Evolutionary conservation across 2,797 vertebrate genomes (phyloP), one percentile per base, ranked within the genome.

Genomic region (Acipenser oxyrinchus): DNA sequence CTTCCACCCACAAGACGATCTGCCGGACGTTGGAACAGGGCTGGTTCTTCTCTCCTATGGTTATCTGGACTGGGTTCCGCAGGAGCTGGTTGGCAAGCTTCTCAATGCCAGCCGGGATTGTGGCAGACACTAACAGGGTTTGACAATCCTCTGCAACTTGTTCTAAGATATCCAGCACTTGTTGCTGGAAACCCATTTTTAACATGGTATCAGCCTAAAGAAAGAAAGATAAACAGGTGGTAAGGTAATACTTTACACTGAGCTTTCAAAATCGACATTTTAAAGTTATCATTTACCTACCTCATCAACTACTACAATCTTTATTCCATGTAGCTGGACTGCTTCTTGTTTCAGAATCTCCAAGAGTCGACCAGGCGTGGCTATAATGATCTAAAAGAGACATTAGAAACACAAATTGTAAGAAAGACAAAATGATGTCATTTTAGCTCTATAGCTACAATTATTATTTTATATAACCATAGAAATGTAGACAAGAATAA

Each of bases 141-240:
- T 99, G 97, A 68, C 81, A 91, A 1, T 90, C 82, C 0, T 76
- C 73, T 0, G 92, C 82, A 12, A 90, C 74, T 6, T 88, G 79
- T 64, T 97, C 93, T 77, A 98, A 80, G 76, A 98, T 73, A 69
- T 96, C 95, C 57, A 96, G 84, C 7, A 99, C 96, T 72, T 98
- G 97, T 72, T 99, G 93, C 82, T 98, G 95, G 78, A 99, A 99
- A 67, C 96, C 96, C 95, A 99, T 93, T 83, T 97, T 98, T 75
- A 99, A 73, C 96, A 99, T 97, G 10, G 95, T 97, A 77, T 99
- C 97, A 0, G 93, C 95, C 97, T 99, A 70, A 49, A 71, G 70
- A 64, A 9, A 60, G 18, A 60, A 69, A 48, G 6, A 8, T 9
- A 6, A 51, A 61, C 10, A 51, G 13, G 13, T 51, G 18, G 7